These are phyloP conservation scores for Thunnus albacares DNA, from an alignment of 2,797 vertebrate species.

Conservation along the genomic window DNA sequence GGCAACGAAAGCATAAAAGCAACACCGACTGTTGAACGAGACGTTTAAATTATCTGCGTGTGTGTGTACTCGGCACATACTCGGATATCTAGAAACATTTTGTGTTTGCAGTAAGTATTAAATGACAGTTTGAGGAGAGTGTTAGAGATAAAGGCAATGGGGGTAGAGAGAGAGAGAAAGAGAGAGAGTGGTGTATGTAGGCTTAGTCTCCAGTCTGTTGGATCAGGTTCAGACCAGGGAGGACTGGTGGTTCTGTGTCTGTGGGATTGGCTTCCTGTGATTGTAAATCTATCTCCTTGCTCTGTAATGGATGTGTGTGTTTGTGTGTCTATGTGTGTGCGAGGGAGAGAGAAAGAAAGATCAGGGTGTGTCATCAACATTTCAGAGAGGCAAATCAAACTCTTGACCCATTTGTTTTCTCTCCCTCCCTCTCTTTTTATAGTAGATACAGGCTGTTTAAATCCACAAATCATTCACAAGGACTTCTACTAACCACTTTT, in stretches of 20 bases:
- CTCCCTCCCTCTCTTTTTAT: conserved; percentile 5
- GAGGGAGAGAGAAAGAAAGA: conserved; percentile 6
- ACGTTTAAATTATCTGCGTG: not conserved
- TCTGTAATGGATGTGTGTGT: conserved; percentile 53
- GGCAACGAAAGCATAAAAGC: not conserved
- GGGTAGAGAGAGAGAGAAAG: not conserved
- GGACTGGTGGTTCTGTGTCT: conserved; percentile 55
- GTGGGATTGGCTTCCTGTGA: conserved; percentile 78
- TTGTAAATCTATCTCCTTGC: conserved; percentile 74
- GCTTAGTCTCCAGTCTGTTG: conserved; percentile 38
- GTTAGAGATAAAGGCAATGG: conserved; percentile 8
- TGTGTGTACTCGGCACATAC: conserved; percentile 2
- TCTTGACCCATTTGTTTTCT: conserved; percentile 45
- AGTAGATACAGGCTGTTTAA: not conserved
- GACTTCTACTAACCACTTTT: not conserved
- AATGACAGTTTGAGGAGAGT: not conserved
- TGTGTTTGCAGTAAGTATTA: not conserved
- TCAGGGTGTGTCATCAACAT: conserved; percentile 47
- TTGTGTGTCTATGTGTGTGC: conserved; percentile 20
- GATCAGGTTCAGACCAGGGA: conserved; percentile 68
- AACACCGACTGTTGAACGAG: too few species aligned
- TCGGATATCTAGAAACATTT: not conserved
- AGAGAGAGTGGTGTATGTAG: conserved; percentile 6
- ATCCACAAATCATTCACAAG: not conserved
- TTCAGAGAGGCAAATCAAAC: conserved; percentile 45